Evolutionary conservation across 2,888 invertebrate species (phyloP).

Genomic region (Mellilla xanthometata): DNA sequence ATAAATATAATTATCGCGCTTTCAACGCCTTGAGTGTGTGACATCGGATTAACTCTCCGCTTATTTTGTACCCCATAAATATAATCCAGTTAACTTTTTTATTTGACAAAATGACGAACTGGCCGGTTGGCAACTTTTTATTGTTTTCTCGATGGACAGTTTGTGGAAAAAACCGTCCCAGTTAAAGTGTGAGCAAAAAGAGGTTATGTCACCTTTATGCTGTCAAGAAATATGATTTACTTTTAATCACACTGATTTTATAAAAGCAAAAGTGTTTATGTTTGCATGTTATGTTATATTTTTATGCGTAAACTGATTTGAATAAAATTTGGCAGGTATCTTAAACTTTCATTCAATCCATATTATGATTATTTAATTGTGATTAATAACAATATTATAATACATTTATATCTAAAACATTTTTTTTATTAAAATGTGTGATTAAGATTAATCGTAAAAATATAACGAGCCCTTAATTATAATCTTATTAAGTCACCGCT

Average conservation of each 20-base stretch:
- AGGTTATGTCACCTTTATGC: too few relatives aligned
- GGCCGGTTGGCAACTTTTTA: constrained; percentile 1
- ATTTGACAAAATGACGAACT: constrained; percentile 15
- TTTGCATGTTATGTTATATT: too few relatives aligned
- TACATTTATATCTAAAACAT: too few relatives aligned
- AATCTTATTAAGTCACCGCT: constrained; percentile 40
- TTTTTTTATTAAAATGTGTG: too few relatives aligned
- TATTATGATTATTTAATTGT: too few relatives aligned
- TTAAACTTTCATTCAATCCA: too few relatives aligned
- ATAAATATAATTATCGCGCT: constrained; percentile 77
- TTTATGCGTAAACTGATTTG: too few relatives aligned
- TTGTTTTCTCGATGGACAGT: constrained; percentile 3
- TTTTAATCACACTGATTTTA: too few relatives aligned
- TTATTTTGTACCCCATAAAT: constrained; percentile 65
- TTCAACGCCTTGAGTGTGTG: constrained; percentile 62
- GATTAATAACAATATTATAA: too few relatives aligned
- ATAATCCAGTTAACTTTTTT: constrained; percentile 48
- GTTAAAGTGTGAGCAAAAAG: not conserved
- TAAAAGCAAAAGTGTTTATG: too few relatives aligned
- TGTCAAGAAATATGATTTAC: too few relatives aligned
- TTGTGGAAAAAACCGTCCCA: constrained; percentile 4
- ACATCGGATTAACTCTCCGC: constrained; percentile 57
- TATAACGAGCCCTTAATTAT: constrained; percentile 6
- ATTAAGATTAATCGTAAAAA: not conserved
- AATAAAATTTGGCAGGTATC: too few relatives aligned